phyloP scores from a whole-genome alignment of 2,888 invertebrate genomes.

The Nomada flava region DNA sequence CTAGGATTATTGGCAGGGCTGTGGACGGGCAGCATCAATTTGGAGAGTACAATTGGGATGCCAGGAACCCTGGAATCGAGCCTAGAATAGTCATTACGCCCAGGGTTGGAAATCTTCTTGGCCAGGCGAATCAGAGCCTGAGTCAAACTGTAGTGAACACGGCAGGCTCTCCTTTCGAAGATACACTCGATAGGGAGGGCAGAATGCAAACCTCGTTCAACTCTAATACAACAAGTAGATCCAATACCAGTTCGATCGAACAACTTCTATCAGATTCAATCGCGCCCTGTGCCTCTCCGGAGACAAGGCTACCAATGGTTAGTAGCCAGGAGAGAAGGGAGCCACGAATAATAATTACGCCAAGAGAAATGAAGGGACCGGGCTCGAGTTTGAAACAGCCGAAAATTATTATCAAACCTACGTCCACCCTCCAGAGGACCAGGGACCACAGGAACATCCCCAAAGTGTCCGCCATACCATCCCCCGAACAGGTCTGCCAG shows the following conservation, averaged over 20 bases:
- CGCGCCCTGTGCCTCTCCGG: not conserved
- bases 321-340: constrained; percentile 82
- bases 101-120: constrained; percentile 71
- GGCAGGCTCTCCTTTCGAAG: constrained; percentile 22
- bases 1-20: constrained; percentile 57
- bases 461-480: constrained; percentile 80
- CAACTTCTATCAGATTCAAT: constrained; percentile 4
- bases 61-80: constrained; percentile 56
- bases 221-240: not conserved
- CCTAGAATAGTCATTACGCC: constrained; percentile 79
- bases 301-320: not conserved
- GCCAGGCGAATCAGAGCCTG: constrained; percentile 69
- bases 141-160: constrained; percentile 63
- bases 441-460: constrained; percentile 78
- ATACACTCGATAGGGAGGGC: constrained; percentile 58
- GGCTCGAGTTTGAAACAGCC: constrained; percentile 75
- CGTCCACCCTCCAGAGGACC: constrained; percentile 74
- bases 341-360: constrained; percentile 87
- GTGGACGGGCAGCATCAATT: constrained; percentile 42
- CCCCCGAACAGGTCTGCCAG: constrained; percentile 74
- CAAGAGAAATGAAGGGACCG: constrained; percentile 83
- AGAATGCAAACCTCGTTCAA: constrained; percentile 17
- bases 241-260: constrained; percentile 18
- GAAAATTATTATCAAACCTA: constrained; percentile 82
- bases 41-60: constrained; percentile 54